phyloP scores from a whole-genome alignment of 2,113 vertebrate species.

The Mola mola region DNA sequence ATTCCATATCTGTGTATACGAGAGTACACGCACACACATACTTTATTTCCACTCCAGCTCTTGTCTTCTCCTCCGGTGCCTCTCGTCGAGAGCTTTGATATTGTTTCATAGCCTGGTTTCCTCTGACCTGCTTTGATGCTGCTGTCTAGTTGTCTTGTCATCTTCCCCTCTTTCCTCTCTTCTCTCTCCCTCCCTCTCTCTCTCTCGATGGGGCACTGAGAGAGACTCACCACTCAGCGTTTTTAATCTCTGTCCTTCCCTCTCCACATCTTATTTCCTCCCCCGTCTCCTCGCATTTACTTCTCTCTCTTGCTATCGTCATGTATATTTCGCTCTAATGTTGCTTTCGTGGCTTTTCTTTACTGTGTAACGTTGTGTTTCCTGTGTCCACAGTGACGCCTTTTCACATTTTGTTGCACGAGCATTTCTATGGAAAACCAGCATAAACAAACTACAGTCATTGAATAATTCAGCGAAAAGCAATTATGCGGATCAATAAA shows the following conservation, averaged over 20 bases:
- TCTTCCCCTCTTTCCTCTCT: conserved; percentile 13
- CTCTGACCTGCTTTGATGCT: conserved; percentile 75
- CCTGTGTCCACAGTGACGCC: not conserved
- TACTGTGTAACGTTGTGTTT: no score
- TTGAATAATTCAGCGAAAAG: no score
- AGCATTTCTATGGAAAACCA: no score
- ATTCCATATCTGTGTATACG: conserved; percentile 18
- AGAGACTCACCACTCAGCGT: conserved; percentile 45
- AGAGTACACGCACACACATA: not conserved
- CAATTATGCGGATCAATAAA: no score
- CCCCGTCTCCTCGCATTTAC: conserved; percentile 35
- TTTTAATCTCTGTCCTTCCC: conserved; percentile 61
- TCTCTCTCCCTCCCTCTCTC: not conserved
- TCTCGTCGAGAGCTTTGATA: conserved; percentile 70
- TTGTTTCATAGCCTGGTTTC: conserved; percentile 70
- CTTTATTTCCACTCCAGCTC: conserved; percentile 70
- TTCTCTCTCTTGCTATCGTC: conserved; percentile 17
- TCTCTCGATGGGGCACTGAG: conserved; percentile 22
- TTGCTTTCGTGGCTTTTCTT: not conserved
- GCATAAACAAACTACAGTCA: no score
- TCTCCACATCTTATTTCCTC: conserved; percentile 41
- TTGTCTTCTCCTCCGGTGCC: conserved; percentile 69
- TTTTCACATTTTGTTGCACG: not conserved
- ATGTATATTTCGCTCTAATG: conserved; percentile 35
- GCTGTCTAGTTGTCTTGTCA: conserved; percentile 71